Evolutionary conservation across 1,140 invertebrate genomes (phyloP).

Genomic region (Rhynchophorus ferrugineus): DNA sequence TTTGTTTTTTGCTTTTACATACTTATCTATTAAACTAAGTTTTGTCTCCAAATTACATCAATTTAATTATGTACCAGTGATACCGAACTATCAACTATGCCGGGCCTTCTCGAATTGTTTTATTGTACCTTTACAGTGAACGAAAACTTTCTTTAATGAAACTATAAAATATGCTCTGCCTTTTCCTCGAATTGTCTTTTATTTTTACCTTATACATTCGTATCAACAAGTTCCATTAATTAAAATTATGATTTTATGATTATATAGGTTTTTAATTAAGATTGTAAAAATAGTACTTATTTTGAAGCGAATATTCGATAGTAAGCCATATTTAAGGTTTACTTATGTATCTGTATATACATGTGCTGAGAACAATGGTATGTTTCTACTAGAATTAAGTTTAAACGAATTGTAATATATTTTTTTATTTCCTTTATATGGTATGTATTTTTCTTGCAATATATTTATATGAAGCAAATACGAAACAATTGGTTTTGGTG

Average conservation of each 20-base stretch:
- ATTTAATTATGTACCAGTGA: too few species aligned
- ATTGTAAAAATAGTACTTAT: not conserved
- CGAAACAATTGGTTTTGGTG: constrained; percentile 10
- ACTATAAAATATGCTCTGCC: too few species aligned
- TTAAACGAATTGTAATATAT: constrained; percentile 15
- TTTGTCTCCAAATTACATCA: too few species aligned
- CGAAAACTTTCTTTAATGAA: too few species aligned
- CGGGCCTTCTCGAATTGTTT: too few species aligned
- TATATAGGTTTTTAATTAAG: not conserved
- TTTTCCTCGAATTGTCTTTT: too few species aligned
- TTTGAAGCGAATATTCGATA: not conserved
- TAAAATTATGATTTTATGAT: constrained; percentile 4
- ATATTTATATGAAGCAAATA: constrained; percentile 13
- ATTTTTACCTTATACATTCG: too few species aligned
- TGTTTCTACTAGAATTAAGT: constrained; percentile 2
- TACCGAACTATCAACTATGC: too few species aligned
- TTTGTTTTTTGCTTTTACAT: too few species aligned
- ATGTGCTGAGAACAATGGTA: not conserved
- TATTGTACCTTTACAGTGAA: too few species aligned
- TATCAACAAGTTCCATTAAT: not conserved
- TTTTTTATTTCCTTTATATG: constrained; percentile 19
- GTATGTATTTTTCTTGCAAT: constrained; percentile 19
- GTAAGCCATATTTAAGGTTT: not conserved
- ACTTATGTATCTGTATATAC: constrained; percentile 8
- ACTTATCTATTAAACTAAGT: too few species aligned